Conservation (phyloP, 2,888 invertebrate genomes). For the Apocheima hispidaria region DNA sequence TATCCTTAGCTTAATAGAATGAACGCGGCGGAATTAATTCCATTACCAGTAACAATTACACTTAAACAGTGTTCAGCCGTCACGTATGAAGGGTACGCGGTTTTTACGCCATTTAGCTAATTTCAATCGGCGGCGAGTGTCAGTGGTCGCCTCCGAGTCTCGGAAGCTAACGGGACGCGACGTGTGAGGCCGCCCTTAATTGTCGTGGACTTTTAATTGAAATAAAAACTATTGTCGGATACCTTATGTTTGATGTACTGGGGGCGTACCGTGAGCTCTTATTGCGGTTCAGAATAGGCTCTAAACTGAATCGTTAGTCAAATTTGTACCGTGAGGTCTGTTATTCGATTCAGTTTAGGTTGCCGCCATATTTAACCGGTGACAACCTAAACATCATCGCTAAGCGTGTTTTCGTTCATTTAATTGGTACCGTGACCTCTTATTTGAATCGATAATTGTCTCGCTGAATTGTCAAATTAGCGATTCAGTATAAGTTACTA, state of each 20-base stretch:
- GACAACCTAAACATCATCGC: too few species aligned
- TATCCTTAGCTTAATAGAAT: conserved; percentile 38
- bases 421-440: too few species aligned
- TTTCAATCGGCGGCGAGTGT: conserved; percentile 48
- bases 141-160: conserved; percentile 28
- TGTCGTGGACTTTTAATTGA: conserved; percentile 58
- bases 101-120: conserved; percentile 43
- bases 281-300: too few species aligned
- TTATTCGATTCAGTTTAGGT: too few species aligned
- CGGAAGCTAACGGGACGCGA: conserved; percentile 52
- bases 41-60: conserved; percentile 43
- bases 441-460: too few species aligned
- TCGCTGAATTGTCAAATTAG: too few species aligned
- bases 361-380: too few species aligned
- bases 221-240: conserved; percentile 57
- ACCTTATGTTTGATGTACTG: conserved; percentile 43
- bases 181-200: conserved; percentile 56
- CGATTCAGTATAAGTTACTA: too few species aligned
- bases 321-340: too few species aligned
- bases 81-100: conserved; percentile 36
- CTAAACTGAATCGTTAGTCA: too few species aligned
- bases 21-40: conserved; percentile 40
- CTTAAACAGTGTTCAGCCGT: conserved; percentile 28
- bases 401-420: too few species aligned
- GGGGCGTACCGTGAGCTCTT: conserved; percentile 1